phyloP scores from a whole-genome alignment of 2,797 vertebrate genomes.

The Channa striata region DNA sequence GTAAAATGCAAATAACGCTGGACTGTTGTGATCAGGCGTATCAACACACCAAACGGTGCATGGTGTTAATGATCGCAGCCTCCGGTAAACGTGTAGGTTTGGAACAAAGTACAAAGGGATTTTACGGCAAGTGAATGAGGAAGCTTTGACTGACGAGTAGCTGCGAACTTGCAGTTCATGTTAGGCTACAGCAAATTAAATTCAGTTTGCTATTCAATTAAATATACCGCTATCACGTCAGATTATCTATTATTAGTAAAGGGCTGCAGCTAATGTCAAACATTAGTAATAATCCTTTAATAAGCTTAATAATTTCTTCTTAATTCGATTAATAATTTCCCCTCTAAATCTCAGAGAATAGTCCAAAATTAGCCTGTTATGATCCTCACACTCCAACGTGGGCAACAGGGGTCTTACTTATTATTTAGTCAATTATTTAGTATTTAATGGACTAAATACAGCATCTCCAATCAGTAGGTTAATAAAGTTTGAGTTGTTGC shows the following conservation, averaged over 20 bases:
- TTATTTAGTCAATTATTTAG: no score
- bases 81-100: not conserved
- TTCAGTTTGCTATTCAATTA: not conserved
- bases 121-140: not conserved
- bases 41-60: not conserved
- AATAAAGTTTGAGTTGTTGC: not conserved
- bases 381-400: no score
- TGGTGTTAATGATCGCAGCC: not conserved
- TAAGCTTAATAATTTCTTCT: no score
- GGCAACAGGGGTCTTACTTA: no score
- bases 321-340: no score
- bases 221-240: not conserved
- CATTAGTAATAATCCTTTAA: no score
- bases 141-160: not conserved
- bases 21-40: not conserved
- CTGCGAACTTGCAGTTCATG: no score
- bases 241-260: not conserved
- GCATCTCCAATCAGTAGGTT: slow-evolving; percentile 2
- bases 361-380: no score
- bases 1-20: not conserved
- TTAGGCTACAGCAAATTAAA: no score
- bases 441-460: not conserved
- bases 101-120: not conserved
- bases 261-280: no score
- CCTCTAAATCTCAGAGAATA: no score